Evolutionary conservation across 2,888 invertebrate species (phyloP).

Genomic region (Stenodema calcarata): DNA sequence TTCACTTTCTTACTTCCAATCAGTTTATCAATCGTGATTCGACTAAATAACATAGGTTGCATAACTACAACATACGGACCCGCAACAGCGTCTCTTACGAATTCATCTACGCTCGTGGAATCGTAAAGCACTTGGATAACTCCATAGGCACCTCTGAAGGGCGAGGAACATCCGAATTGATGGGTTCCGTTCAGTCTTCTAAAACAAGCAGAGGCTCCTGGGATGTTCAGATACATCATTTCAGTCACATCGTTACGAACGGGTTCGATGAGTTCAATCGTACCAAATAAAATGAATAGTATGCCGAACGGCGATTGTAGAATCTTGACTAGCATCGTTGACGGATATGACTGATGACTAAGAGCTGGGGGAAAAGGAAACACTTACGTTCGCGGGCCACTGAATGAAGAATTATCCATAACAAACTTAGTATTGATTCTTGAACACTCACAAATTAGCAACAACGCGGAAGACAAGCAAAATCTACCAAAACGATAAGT

Average conservation of each 20-base stretch:
- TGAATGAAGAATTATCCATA: background rate
- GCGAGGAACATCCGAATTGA: conserved; percentile 90
- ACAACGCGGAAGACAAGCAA: background rate
- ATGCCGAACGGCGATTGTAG: background rate
- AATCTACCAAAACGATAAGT: background rate
- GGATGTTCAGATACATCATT: conserved; percentile 79
- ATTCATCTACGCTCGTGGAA: conserved; percentile 74
- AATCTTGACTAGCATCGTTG: conserved; percentile 22
- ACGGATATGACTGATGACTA: background rate
- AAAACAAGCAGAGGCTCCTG: conserved; percentile 81
- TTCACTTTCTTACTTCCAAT: conserved; percentile 57
- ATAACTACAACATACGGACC: conserved; percentile 82
- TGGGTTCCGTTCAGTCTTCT: conserved; percentile 92
- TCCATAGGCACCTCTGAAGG: conserved; percentile 81
- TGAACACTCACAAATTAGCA: background rate
- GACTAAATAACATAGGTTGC: conserved; percentile 69
- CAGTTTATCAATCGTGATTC: conserved; percentile 16
- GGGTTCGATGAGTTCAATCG: conserved; percentile 32
- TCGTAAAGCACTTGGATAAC: conserved; percentile 77
- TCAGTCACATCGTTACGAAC: conserved; percentile 64
- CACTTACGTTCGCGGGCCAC: background rate
- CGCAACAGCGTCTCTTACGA: conserved; percentile 74
- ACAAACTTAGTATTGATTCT: background rate
- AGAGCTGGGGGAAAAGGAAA: background rate
- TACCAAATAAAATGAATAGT: background rate